phyloP scores from a whole-genome alignment of 2,797 vertebrate species.

The Lacerta agilis region DNA sequence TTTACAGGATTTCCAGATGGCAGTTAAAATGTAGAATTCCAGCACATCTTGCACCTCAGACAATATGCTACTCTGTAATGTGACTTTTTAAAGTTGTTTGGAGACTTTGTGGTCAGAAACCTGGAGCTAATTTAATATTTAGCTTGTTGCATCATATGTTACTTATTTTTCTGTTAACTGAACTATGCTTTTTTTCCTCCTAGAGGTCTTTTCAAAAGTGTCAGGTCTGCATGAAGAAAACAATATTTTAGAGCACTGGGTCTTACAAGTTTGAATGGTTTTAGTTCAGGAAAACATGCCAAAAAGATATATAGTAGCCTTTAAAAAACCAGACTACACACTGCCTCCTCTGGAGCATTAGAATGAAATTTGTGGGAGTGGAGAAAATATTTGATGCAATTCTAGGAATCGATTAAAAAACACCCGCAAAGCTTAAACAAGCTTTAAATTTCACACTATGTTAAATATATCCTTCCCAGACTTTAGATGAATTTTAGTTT shows the following conservation, averaged over 20 bases:
- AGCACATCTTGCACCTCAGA: constrained; percentile 70
- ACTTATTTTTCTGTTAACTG: constrained; percentile 53
- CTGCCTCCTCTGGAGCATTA: background rate
- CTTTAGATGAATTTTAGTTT: constrained; percentile 1
- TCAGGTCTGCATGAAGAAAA: constrained; percentile 35
- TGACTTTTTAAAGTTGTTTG: constrained; percentile 40
- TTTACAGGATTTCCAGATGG: constrained; percentile 66
- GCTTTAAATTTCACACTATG: constrained; percentile 16
- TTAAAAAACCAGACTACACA: constrained; percentile 20
- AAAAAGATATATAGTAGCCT: background rate
- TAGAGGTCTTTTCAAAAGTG: constrained; percentile 40
- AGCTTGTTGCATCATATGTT: constrained; percentile 36
- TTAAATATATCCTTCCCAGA: background rate
- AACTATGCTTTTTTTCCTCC: background rate
- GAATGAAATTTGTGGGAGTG: constrained; percentile 3
- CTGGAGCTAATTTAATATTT: constrained; percentile 57
- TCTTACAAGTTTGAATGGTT: constrained; percentile 7
- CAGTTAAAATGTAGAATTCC: constrained; percentile 62
- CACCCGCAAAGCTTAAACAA: background rate
- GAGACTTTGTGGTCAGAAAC: constrained; percentile 50
- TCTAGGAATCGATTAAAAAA: background rate
- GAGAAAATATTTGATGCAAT: constrained; percentile 4
- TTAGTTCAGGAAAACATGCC: constrained; percentile 10
- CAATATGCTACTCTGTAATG: constrained; percentile 66
- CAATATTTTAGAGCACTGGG: constrained; percentile 25